A percentile compares a stretch with the other conserved stretches of the same genome.
phyloP scores from a whole-genome alignment of 1,140 invertebrate species.

The Brachionus sp. region DNA sequence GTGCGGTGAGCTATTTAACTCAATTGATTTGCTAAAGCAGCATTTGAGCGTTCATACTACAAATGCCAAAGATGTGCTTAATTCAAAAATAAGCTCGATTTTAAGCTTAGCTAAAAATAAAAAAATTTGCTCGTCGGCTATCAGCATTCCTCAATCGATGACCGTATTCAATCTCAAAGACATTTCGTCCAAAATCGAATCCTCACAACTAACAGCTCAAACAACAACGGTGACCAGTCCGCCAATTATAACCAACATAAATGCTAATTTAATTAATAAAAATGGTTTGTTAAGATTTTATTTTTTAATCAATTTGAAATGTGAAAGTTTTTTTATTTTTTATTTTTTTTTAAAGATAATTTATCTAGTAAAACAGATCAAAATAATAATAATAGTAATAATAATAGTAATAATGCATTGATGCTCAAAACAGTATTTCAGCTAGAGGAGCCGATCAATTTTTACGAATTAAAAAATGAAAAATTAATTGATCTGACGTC shows the following conservation, averaged over 20 bases:
- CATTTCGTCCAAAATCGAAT: not conserved
- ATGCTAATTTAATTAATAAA: not conserved
- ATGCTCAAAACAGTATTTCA: not conserved
- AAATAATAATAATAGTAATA: not conserved
- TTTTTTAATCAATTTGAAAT: not conserved
- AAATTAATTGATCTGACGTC: not conserved
- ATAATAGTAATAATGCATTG: not conserved
- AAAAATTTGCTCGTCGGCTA: not conserved
- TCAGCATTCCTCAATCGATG: constrained; percentile 30
- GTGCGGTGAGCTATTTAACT: not conserved
- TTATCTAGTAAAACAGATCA: not conserved
- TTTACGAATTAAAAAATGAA: constrained; percentile 19
- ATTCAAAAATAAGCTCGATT: not conserved
- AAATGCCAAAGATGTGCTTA: not conserved
- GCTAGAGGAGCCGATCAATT: constrained; percentile 10
- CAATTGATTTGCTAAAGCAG: not conserved
- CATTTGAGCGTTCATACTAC: constrained; percentile 8
- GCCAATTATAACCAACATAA: not conserved
- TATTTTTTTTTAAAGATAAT: not conserved
- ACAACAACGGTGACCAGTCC: not conserved
- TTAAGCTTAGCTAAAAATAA: not conserved
- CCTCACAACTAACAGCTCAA: not conserved
- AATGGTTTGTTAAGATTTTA: not conserved
- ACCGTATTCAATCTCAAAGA: constrained; percentile 40
- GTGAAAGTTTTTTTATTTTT: not conserved